Base-by-base conservation (phyloP, 2,113 vertebrate species). In the Amphiprion ocellaris region DNA sequence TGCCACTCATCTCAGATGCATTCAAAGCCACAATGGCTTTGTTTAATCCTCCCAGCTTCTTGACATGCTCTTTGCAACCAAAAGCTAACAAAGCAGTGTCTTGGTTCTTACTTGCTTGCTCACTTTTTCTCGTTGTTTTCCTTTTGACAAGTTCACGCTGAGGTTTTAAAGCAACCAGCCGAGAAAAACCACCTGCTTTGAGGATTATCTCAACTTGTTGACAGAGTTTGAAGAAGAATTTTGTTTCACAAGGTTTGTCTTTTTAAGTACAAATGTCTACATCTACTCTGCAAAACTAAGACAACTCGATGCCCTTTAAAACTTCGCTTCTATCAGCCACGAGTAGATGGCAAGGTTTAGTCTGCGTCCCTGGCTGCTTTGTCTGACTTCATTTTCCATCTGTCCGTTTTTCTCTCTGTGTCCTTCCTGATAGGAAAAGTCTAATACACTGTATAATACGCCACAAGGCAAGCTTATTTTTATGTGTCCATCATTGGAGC, bases 391-490 rank as follows among this genome's bases (percentile, higher is more conserved):
- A 21, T 64, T 74, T 70, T 74, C 50, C 33, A 53, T 65, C 74
- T 53, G 68, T 83, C 72, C 65, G 64, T 70, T 77, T 59, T 44
- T 46, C 14, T 65, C 67, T 69, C 63, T 8, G 41, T 21, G 11
- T 76, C 60, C 60, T 74, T 55, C 62, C 71, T 70, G 60, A 49
- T 33, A 55, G 50, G 39, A 71, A 80, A 77, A 56, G 19, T 58
- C 60, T 67, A 47, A 63, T 30, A 50, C 30, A 50, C n/a, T 61
- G 6, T 7, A 17, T 44, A 77, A 62, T 5, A 68, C 17, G 44
- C 30, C 53, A 46, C 52, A 59, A 71, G 47, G 44, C 50, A 67
- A 19, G 41, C 28, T 28, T 61, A 23, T 74, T 74, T 79, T 68
- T 59, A 71, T 59, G 56, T 72, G 24, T 9, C 21, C 53, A 54